A percentile compares a stretch with the other conserved stretches of the same genome.
These are phyloP conservation scores for Ostrea denselamellosa DNA, from an alignment of 1,140 invertebrate species.

Conservation along the genomic window DNA sequence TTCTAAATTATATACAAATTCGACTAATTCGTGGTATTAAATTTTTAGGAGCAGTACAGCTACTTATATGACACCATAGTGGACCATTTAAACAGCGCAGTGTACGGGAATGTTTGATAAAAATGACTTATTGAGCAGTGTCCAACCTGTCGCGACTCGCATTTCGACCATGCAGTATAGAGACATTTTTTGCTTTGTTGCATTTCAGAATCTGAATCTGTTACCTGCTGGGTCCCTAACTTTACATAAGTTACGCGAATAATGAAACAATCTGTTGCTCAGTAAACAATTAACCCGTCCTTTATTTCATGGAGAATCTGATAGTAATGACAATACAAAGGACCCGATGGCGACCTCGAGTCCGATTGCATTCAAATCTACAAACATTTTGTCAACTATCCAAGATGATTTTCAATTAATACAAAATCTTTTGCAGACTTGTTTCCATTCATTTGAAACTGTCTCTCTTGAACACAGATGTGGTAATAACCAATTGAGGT, in stretches of 20 bases:
- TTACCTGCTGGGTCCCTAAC: neutral
- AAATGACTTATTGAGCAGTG: neutral
- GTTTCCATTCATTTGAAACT: neutral
- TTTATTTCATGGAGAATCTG: neutral
- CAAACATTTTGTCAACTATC: neutral
- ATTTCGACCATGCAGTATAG: neutral
- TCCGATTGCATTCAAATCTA: neutral
- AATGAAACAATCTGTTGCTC: conserved; percentile 30
- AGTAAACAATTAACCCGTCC: neutral
- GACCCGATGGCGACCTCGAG: neutral
- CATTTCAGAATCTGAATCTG: neutral
- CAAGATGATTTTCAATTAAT: too few species aligned
- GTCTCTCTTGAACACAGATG: neutral
- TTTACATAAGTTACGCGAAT: neutral
- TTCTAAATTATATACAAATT: neutral
- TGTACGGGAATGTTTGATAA: conserved; percentile 75
- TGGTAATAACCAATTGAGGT: neutral
- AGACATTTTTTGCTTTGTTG: neutral
- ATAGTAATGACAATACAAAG: neutral
- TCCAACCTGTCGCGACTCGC: neutral
- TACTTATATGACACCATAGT: conserved; percentile 96
- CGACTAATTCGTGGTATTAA: neutral
- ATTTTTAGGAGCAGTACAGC: conserved; percentile 93
- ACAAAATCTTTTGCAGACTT: too few species aligned
- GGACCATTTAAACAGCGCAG: conserved; percentile 94